A percentile compares a stretch with the other conserved stretches of the same genome.
These are phyloP conservation scores for Oryzias dopingdopingensis DNA, from an alignment of 2,797 vertebrate species.

Conservation along the genomic window DNA sequence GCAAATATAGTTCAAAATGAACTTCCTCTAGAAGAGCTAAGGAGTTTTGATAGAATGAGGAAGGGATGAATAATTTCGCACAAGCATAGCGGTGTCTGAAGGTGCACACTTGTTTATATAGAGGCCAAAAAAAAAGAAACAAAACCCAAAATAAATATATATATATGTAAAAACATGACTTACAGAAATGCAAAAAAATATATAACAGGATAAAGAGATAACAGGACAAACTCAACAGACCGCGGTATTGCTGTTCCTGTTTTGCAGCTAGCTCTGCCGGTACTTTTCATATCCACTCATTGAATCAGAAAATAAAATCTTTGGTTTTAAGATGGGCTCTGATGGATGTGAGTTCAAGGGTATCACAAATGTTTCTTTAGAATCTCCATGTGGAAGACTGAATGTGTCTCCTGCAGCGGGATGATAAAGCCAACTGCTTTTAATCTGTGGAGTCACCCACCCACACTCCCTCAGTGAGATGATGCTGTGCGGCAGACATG, in stretches of 20 bases:
- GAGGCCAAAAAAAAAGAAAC: no score
- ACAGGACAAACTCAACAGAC: no score
- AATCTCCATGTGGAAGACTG: constrained; percentile 28
- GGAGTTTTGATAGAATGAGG: no score
- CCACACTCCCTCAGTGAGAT: constrained; percentile 28
- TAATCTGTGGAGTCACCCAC: constrained; percentile 17
- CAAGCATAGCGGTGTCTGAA: no score
- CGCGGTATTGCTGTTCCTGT: background rate
- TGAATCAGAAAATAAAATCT: background rate
- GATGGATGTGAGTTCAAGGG: constrained; percentile 24
- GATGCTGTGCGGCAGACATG: constrained; percentile 28
- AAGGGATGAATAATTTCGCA: no score
- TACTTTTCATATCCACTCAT: background rate
- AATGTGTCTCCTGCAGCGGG: constrained; percentile 32
- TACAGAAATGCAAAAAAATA: no score
- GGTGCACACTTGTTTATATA: no score
- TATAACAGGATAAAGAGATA: no score
- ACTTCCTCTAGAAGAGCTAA: no score
- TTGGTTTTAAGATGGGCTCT: constrained; percentile 1
- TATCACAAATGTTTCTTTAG: constrained; percentile 1
- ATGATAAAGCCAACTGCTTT: constrained; percentile 38
- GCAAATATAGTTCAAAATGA: no score
- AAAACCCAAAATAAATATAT: no score
- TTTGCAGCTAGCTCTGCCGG: background rate
- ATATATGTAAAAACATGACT: no score